Evolutionary conservation across 2,888 invertebrate species (phyloP).

Genomic region (Oxystoma pomonae): DNA sequence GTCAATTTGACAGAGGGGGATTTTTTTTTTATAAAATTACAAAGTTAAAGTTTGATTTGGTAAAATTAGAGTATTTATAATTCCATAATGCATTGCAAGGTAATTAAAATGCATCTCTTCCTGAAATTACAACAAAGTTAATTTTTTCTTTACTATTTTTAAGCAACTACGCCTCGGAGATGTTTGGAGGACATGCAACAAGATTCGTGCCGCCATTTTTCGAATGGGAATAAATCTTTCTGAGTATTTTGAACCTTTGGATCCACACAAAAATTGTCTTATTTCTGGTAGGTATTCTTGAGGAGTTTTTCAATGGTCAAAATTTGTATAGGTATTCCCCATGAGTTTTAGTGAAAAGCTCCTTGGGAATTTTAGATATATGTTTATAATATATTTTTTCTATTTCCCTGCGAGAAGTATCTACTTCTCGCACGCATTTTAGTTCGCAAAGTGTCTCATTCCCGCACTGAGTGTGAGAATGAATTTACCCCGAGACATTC

Average conservation of each 20-base stretch:
- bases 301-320: too few species aligned
- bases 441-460: too few species aligned
- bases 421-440: too few species aligned
- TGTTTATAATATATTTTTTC: too few species aligned
- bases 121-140: not conserved
- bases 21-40: not conserved
- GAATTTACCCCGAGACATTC: too few species aligned
- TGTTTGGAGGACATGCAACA: constrained; percentile 77
- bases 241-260: constrained; percentile 65
- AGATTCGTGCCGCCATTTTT: constrained; percentile 72
- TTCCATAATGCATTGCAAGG: constrained; percentile 38
- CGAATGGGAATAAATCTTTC: constrained; percentile 68
- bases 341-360: too few species aligned
- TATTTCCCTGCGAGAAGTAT: too few species aligned
- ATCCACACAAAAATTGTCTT: constrained; percentile 63
- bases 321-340: too few species aligned
- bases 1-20: not conserved
- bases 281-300: constrained; percentile 66
- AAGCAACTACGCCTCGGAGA: constrained; percentile 55
- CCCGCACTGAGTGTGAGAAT: too few species aligned
- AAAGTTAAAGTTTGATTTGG: not conserved
- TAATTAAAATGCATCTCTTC: constrained; percentile 19
- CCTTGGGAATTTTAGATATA: too few species aligned
- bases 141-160: too few species aligned
- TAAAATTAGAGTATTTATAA: not conserved